phyloP scores from a whole-genome alignment of 2,113 vertebrate species.

The Chaetura pelagica region DNA sequence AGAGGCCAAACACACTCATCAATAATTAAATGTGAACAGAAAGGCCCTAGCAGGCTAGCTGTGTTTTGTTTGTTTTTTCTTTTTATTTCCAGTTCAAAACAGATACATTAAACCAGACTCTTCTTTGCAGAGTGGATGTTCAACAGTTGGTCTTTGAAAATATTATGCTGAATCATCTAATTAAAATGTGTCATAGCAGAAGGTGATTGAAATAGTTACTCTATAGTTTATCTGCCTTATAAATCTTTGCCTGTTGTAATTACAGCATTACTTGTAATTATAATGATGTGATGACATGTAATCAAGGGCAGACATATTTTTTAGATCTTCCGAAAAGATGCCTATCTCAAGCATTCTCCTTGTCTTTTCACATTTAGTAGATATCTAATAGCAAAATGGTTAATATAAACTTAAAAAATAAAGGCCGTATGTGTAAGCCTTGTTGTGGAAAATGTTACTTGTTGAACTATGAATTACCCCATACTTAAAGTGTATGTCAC shows the following conservation, averaged over 20 bases:
- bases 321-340: not conserved
- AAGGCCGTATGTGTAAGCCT: not conserved
- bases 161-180: not conserved
- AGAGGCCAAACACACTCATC: not conserved
- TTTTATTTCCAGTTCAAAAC: not conserved
- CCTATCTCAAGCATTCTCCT: not conserved
- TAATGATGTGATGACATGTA: not conserved
- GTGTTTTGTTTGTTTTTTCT: not conserved
- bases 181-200: slow-evolving; percentile 10
- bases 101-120: not conserved
- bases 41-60: not conserved
- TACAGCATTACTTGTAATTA: not conserved
- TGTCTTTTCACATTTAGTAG: not conserved
- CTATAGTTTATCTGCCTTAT: not conserved
- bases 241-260: slow-evolving; percentile 30
- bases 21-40: not conserved
- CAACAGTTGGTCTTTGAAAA: not conserved
- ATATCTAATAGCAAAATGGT: not conserved
- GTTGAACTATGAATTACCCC: not conserved
- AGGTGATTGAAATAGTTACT: not conserved
- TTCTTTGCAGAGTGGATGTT: not conserved
- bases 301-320: not conserved
- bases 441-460: not conserved
- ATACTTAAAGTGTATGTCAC: not conserved
- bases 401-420: not conserved